Evolutionary conservation across 2,888 invertebrate genomes (phyloP).

Genomic region (Cosmopolites sordidus): DNA sequence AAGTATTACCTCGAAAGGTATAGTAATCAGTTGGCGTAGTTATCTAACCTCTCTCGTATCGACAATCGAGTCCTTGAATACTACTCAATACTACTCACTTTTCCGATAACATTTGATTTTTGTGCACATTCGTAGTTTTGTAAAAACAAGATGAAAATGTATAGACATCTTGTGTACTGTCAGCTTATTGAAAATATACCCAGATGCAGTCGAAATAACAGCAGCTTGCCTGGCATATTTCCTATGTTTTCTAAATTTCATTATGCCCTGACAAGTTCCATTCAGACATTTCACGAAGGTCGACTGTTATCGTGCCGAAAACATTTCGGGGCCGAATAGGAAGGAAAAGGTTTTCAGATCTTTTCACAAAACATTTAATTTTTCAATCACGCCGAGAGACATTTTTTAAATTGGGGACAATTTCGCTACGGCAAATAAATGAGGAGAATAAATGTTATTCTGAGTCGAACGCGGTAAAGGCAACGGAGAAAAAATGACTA

Average conservation of each 20-base stretch:
- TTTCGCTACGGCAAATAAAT: background rate
- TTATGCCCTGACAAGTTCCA: background rate
- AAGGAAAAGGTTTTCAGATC: background rate
- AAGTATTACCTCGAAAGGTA: too few relatives aligned
- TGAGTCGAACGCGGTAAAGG: background rate
- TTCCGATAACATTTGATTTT: too few relatives aligned
- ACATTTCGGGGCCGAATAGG: background rate
- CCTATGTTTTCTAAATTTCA: background rate
- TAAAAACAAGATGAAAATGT: too few relatives aligned
- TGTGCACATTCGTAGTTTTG: too few relatives aligned
- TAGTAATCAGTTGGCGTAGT: too few relatives aligned
- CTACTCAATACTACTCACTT: too few relatives aligned
- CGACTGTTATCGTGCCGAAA: background rate
- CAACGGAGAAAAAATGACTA: background rate
- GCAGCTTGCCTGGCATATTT: too few relatives aligned
- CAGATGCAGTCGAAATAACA: too few relatives aligned
- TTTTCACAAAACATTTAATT: constrained; percentile 10
- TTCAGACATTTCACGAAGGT: background rate
- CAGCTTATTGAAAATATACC: too few relatives aligned
- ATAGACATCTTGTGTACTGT: too few relatives aligned
- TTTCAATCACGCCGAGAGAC: constrained; percentile 6
- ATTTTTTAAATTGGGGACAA: background rate
- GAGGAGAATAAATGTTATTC: background rate
- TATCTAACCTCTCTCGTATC: too few relatives aligned
- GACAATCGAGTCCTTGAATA: too few relatives aligned